Conservation (phyloP, 2,797 vertebrate genomes). For the Sebastes oblongus region DNA sequence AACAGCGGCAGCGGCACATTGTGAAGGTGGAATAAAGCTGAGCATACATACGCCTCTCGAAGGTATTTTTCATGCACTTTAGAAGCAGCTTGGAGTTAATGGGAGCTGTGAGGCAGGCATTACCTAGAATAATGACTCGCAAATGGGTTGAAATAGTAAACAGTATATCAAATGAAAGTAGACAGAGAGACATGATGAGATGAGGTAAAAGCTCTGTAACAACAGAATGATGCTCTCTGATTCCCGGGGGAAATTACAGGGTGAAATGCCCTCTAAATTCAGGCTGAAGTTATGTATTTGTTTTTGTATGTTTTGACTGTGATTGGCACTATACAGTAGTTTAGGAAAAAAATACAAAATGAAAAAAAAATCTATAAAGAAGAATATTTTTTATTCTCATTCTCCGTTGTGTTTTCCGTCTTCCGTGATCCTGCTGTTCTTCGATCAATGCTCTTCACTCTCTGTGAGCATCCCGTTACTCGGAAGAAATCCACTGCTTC, state of each 20-base stretch:
- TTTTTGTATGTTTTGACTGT: not conserved
- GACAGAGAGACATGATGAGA: constrained; percentile 23
- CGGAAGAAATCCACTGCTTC: not conserved
- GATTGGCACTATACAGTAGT: not conserved
- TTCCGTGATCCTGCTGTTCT: not conserved
- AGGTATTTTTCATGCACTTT: constrained; percentile 48
- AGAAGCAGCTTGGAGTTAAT: constrained; percentile 48
- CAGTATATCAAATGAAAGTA: constrained; percentile 48
- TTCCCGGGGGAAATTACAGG: constrained; percentile 1
- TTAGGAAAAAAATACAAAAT: not conserved
- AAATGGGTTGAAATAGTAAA: constrained; percentile 55
- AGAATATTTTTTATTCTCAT: not conserved
- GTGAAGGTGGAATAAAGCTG: constrained; percentile 3
- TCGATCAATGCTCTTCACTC: not conserved
- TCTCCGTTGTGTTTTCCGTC: not conserved
- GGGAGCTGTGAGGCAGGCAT: constrained; percentile 35
- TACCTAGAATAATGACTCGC: constrained; percentile 46
- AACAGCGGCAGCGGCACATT: constrained; percentile 16
- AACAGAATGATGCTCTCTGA: constrained; percentile 12
- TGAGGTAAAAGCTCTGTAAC: constrained; percentile 31
- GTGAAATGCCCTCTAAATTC: not conserved
- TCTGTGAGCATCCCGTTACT: not conserved
- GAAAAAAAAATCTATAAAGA: not conserved
- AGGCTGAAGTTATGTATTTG: not conserved
- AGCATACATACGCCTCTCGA: constrained; percentile 27